A percentile compares a stretch with the other conserved stretches of the same genome.
Evolutionary conservation across 2,888 invertebrate genomes (phyloP).

Genomic region (Polydesmus complanatus): DNA sequence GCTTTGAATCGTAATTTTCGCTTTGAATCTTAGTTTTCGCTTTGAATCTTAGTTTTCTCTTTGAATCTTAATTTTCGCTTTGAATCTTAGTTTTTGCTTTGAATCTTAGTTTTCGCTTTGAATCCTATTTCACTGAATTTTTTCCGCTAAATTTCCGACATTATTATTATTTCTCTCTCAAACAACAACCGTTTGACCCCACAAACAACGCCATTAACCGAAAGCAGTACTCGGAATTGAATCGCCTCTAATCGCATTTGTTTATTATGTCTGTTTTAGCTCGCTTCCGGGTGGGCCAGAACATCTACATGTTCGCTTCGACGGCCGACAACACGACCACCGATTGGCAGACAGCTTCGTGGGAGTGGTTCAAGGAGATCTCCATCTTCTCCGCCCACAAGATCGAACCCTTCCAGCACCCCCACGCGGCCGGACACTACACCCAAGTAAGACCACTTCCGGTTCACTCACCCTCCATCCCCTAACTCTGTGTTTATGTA

Average conservation of each 20-base stretch:
- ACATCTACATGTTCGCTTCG: conserved; percentile 18
- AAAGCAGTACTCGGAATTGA: too few relatives aligned
- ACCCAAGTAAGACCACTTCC: conserved; percentile 11
- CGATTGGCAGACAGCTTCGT: conserved; percentile 13
- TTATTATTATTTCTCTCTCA: too few relatives aligned
- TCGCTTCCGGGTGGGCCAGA: conserved; percentile 22
- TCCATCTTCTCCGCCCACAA: conserved; percentile 13
- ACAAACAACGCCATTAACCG: too few relatives aligned
- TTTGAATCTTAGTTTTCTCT: too few relatives aligned
- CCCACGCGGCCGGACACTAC: conserved; percentile 17
- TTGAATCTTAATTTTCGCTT: too few relatives aligned
- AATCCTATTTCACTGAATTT: too few relatives aligned
- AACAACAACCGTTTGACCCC: too few relatives aligned
- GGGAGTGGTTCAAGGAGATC: conserved; percentile 17
- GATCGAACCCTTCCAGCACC: conserved; percentile 13
- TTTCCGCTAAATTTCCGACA: too few relatives aligned
- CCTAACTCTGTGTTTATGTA: conserved; percentile 4
- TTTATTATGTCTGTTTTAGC: conserved; percentile 12
- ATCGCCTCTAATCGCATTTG: neutral
- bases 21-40: too few relatives aligned
- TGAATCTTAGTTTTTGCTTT: too few relatives aligned
- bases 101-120: too few relatives aligned
- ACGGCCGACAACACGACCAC: conserved; percentile 8
- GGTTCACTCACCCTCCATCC: neutral
- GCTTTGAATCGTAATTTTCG: too few relatives aligned